Base-by-base conservation (phyloP, 1,140 invertebrate species). In the Brachionus sp. region DNA sequence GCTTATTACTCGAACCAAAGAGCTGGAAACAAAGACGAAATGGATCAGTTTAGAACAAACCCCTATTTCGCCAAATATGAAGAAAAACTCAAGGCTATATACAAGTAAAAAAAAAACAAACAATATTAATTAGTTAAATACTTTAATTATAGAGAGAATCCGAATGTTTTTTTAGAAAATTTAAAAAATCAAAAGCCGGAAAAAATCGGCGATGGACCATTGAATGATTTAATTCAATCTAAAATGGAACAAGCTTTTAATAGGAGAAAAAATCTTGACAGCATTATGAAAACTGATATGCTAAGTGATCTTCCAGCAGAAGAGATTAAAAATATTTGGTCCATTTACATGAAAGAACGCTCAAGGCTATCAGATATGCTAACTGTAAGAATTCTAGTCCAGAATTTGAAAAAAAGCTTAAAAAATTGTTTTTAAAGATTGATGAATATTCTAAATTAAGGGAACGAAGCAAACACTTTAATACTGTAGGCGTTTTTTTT, bases 281-380 rank as follows among this genome's bases (percentile, higher is more conserved):
- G 19, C 12, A 62, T 80, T 5, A 80, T 80, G 77, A 80, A 80
- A 66, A 42, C 33, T 29, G 77, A 80, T 23, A 39, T 80, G 50
- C 12, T 80, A 19, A 62, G 10, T 39, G 77, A 66, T 66, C 9
- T 62, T 3, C 50, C 50, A 57, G 5, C 50, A 2, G 50, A 80
- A 13, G 77, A 80, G 16, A 66, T 80, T n/a, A 62, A 66, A 80
- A 80, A 80, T 37, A 80, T 80, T 42, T 80, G 77, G 77, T 25
- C 39, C 6, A 80, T 7, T 35, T 80, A 80, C 33, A 57, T 80
- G 50, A 57, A 80, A 66, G 77, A 80, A 13, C 19, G 77, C 29
- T 39, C 29, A 33, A 23, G 77, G 7, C 23, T 80, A 62, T 42
- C 77, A 33, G 77, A 80, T 25, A 62, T 80, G 25, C 23, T 80